phyloP scores from a whole-genome alignment of 2,113 vertebrate species.

The Larimichthys polyactis region DNA sequence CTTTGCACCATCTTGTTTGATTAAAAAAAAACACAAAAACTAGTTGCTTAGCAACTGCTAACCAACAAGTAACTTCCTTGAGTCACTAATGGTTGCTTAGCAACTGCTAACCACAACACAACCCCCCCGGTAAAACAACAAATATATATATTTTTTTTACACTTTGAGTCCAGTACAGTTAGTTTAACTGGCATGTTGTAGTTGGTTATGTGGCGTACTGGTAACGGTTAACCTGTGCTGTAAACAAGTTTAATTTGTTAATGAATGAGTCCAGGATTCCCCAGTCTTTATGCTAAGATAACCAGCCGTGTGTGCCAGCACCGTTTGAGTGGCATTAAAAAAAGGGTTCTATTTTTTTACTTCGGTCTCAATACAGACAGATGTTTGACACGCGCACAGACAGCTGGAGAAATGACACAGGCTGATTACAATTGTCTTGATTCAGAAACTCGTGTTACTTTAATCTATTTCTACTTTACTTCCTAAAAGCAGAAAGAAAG shows the following conservation, averaged over 20 bases:
- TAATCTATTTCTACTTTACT: constrained; percentile 24
- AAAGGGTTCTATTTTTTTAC: constrained; percentile 30
- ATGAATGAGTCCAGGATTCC: too few relatives aligned
- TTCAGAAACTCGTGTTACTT: constrained; percentile 19
- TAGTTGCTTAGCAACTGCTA: neutral
- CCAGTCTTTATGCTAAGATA: neutral
- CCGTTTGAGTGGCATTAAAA: neutral
- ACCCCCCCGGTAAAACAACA: too few relatives aligned
- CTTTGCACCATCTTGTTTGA: too few relatives aligned
- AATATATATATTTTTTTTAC: neutral
- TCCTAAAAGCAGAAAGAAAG: constrained; percentile 22
- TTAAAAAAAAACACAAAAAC: neutral
- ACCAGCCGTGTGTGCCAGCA: neutral
- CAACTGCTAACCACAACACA: neutral
- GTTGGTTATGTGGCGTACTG: neutral
- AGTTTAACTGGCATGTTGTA: neutral
- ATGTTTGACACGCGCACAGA: constrained; percentile 58
- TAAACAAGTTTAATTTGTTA: too few relatives aligned
- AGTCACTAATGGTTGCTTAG: neutral
- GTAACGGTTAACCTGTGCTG: too few relatives aligned
- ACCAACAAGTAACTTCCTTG: neutral
- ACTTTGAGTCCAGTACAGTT: neutral
- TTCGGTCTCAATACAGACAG: constrained; percentile 21
- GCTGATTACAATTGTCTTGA: constrained; percentile 52
- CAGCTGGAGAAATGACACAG: constrained; percentile 49